Base-by-base conservation (phyloP, 35 echinoderm and acorn worm genomes). In the Holothuria glaberrima region DNA sequence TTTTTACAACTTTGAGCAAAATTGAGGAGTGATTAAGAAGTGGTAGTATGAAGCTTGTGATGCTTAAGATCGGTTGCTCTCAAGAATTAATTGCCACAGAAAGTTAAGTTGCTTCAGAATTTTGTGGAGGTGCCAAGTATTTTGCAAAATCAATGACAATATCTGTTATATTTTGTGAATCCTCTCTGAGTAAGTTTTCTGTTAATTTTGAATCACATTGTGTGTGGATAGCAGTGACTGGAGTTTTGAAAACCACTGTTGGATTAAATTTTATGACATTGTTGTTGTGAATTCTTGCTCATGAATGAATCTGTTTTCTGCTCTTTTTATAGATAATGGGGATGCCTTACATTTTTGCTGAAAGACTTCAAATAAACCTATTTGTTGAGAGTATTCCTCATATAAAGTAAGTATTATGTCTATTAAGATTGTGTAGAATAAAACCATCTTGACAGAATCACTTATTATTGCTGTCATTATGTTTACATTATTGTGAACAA, bases 291-390 rank as follows among this genome's bases (percentile, higher is more conserved):
- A 69, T 29, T 29, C 0, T 69, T 29, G 2, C 21, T 69, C n/a
- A n/a, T n/a, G n/a, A n/a, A n/a, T n/a, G n/a, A 33, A 69, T 33
- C 9, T 69, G 0, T 5, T 12, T 21, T 29, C 21, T 67, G 5
- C 19, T 84, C 32, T 19, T 33, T 36, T 32, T 30, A 30, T 46
- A 84, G 80, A 38, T 84, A 30, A 84, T 84, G 80, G 80, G 80
- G 19, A 30, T 84, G 57, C 80, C 80, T 22, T 84, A 84, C 57
- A 59, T 84, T 7, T 84, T 84, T 84, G 57, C 80, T 19, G 80
- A 84, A 56, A 61, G 80, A 21, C 59, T 84, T 20, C 80, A 84
- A 25, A 84, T 84, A 30, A 84, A 84, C 56, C 80, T 84, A 13
- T 84, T 84, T 61, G 80, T 84, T 17, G 80, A 84, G 57, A 22